Evolutionary conservation across 2,888 invertebrate species (phyloP).

Genomic region (Drosophila putrida): DNA sequence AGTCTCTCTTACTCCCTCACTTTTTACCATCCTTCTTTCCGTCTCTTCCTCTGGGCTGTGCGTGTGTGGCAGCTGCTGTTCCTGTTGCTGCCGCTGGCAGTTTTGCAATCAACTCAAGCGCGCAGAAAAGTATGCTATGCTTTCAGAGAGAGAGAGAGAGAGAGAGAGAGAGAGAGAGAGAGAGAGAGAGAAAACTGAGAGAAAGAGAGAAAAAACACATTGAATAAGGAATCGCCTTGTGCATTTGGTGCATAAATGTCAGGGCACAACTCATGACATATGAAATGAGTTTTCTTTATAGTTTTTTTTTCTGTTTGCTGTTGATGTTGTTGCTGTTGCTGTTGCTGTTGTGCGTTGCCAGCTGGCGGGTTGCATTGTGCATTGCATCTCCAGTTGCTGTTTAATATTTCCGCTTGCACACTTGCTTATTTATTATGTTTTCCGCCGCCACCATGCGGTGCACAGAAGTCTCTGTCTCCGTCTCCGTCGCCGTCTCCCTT

Average conservation of each 20-base stretch:
- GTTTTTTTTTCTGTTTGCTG: constrained; percentile 18
- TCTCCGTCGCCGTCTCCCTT: constrained; percentile 8
- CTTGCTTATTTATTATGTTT: constrained; percentile 79
- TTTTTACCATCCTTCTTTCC: no score
- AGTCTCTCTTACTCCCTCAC: not conserved
- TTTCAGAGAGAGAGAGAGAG: constrained; percentile 1
- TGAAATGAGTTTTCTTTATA: constrained; percentile 68
- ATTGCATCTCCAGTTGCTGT: constrained; percentile 65
- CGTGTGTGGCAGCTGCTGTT: constrained; percentile 29
- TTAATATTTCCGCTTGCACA: constrained; percentile 80
- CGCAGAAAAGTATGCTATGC: constrained; percentile 57
- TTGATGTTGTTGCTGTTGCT: constrained; percentile 31
- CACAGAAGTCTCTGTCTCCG: constrained; percentile 13
- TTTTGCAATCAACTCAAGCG: constrained; percentile 69
- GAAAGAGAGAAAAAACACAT: constrained; percentile 7
- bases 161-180: not conserved
- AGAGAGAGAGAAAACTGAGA: not conserved
- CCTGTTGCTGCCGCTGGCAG: constrained; percentile 47
- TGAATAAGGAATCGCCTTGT: constrained; percentile 44
- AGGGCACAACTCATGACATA: constrained; percentile 64
- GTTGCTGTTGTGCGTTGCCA: constrained; percentile 49
- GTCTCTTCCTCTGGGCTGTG: not conserved
- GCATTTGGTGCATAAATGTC: constrained; percentile 72
- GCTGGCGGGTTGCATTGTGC: constrained; percentile 43
- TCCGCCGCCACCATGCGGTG: constrained; percentile 72